Evolutionary conservation across 2,888 invertebrate species (phyloP), one percentile per base, ranked within the genome.

Genomic region (Zygogramma bicolorata): DNA sequence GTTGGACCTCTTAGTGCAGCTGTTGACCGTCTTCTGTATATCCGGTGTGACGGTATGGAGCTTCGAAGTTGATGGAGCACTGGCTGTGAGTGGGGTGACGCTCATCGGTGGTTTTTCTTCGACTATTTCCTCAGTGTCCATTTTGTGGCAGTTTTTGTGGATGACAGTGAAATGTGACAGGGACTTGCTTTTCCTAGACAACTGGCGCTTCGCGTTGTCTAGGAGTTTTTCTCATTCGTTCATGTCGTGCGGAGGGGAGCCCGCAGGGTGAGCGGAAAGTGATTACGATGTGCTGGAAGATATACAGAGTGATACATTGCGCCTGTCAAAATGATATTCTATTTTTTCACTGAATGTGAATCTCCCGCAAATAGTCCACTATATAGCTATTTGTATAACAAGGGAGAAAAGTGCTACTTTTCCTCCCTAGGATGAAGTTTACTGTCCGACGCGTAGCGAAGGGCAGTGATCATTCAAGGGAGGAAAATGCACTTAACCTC

Each of bases 1-100:
- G 71, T 77, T 83, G 5, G 83, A 83, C 58, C 82, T 77, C 69
- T 80, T 81, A 3, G 81, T 73, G 46, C 74, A 77, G 66, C 70
- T 70, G 13, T 72, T 75, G 15, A 82, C 74, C 20, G 80, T 81
- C 67, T 78, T 63, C 60, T 81, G 81, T 22, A 81, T 80, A 69
- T 82, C 81, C 7, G 80, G 74, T n/a, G 81, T 78, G 10, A 79
- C 78, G 5, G 77, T 75, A 29, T 18, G 31, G 5, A 73, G 40
- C 69, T 76, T 79, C 20, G 77, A 60, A 20, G 49, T 29, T 6
- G 63, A 29, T 27, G 82, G 81, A 13, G 81, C 81, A 58, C 81
- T 81, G 15, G 79, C 70, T 20, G 79, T 67, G 29, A 78, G 49
- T 27, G 78, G 72, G 2, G 77, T 65, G 29, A 67, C 66, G 27